Evolutionary conservation across 2,113 vertebrate species (phyloP), one percentile per base, ranked within the genome.

Genomic region (Dendrocopos noguchii): DNA sequence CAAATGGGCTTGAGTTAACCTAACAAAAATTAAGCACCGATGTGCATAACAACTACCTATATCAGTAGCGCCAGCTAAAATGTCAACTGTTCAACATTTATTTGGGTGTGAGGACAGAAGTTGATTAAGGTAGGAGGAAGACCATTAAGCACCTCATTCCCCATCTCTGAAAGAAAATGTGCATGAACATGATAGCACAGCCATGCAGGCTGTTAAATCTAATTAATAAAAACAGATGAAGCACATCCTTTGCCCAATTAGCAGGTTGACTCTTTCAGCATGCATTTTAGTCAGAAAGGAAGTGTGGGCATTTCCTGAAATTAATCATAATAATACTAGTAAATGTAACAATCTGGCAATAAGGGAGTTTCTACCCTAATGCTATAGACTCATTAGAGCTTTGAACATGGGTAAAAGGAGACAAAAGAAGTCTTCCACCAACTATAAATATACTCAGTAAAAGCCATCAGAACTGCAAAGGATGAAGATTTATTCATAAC

Each of bases 101-200:
- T 57, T 71, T 34, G n/a, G 19, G 29, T 21, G 31, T 17, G 29
- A 44, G 6, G 8, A 89, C 15, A 52, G 50, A 52, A 52, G 50
- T 13, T 4, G 12, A 25, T 52, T 52, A 52, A 12, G 50, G 50
- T 52, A 52, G 50, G 50, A 52, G 22, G 22, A 52, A 52, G 24
- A 52, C 47, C 50, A 52, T 13, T 25, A 80, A n/a, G 21, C 12
- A 47, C 6, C 19, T 13, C 7, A 5, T 24, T 88, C 42, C 39
- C 12, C 24, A 31, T 2, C 57, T 57, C 76, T 63, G 42, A 70
- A 80, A 16, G 18, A 76, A 84, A 82, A 42, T 0, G 0, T 56
- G 20, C n/a, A 83, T 46, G 18, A 55, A 71, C 31, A 47, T 0
- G 0, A 10, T 1, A 52, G 52, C 0, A 0, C 31, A 76, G 39